Percentiles rank a stretch among this genome's conserved stretches.
These are phyloP conservation scores for Cotesia chilonis DNA, from an alignment of 1,140 invertebrate species.

Conservation along the genomic window DNA sequence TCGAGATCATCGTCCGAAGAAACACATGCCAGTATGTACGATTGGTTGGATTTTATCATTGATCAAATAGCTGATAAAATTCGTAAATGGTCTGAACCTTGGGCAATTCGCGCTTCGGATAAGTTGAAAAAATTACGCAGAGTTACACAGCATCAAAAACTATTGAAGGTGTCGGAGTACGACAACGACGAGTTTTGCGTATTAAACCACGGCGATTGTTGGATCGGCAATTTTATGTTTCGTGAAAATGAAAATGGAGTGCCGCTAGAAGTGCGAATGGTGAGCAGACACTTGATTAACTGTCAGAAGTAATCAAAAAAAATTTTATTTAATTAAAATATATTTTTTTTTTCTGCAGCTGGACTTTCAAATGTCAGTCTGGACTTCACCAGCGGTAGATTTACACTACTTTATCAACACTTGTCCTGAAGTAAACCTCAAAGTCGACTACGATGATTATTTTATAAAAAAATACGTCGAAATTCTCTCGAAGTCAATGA, in stretches of 20 bases:
- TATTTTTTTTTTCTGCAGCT: slow-evolving; percentile 46
- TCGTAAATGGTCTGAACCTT: slow-evolving; percentile 38
- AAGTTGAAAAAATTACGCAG: slow-evolving; percentile 53
- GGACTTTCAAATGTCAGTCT: slow-evolving; percentile 63
- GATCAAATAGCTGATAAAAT: slow-evolving; percentile 29
- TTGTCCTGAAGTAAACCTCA: slow-evolving; percentile 48
- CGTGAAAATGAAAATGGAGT: slow-evolving; percentile 38
- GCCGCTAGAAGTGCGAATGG: slow-evolving; percentile 40
- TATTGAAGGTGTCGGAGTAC: slow-evolving; percentile 51
- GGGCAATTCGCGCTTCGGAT: slow-evolving; percentile 32
- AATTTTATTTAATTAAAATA: too few relatives aligned
- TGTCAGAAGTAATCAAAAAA: background rate
- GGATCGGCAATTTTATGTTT: slow-evolving; percentile 55
- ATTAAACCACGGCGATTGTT: slow-evolving; percentile 56
- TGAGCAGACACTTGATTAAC: slow-evolving; percentile 26
- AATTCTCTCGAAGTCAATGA: slow-evolving; percentile 38
- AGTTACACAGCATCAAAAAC: slow-evolving; percentile 43
- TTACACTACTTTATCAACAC: slow-evolving; percentile 62
- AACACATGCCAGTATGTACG: slow-evolving; percentile 39
- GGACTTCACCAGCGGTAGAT: slow-evolving; percentile 62
- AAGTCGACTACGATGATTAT: slow-evolving; percentile 40
- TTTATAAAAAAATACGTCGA: slow-evolving; percentile 42
- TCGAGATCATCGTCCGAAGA: slow-evolving; percentile 42
- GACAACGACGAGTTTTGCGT: slow-evolving; percentile 48
- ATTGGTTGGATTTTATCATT: slow-evolving; percentile 40